phyloP scores from a whole-genome alignment of 1,140 invertebrate genomes.

The Tetragonula clypearis region DNA sequence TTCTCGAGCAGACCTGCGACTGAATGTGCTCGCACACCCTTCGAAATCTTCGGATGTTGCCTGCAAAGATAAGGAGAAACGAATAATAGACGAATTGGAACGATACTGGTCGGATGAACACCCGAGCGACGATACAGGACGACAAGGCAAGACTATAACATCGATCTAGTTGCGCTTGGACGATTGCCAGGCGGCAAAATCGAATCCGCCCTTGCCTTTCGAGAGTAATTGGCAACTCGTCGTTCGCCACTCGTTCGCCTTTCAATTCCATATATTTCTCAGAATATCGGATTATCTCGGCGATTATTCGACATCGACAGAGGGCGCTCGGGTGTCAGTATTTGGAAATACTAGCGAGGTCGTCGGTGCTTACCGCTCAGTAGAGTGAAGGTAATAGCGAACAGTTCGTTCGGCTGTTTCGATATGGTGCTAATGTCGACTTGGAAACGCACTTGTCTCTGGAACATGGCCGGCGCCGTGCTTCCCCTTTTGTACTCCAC shows the following conservation, averaged over 20 bases:
- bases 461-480: conserved; percentile 97
- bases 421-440: conserved; percentile 85
- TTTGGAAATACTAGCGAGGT: background rate
- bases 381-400: conserved; percentile 97
- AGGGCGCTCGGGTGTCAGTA: background rate
- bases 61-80: conserved; percentile 79
- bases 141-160: conserved; percentile 53
- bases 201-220: conserved; percentile 3
- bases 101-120: too few species aligned
- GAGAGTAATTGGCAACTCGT: background rate
- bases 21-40: conserved; percentile 98
- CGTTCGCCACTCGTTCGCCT: background rate
- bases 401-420: conserved; percentile 91
- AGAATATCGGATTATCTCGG: too few species aligned
- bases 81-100: background rate
- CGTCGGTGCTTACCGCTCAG: conserved; percentile 89
- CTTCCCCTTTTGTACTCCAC: conserved; percentile 98
- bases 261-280: background rate
- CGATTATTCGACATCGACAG: background rate
- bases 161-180: conserved; percentile 73
- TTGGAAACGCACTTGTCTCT: conserved; percentile 97
- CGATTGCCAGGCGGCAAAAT: conserved; percentile 66
- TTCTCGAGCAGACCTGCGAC: conserved; percentile 88
- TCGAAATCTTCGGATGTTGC: conserved; percentile 96
- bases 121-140: conserved; percentile 32